phyloP scores from a whole-genome alignment of 2,888 invertebrate genomes.

The Frankliniella intonsa region DNA sequence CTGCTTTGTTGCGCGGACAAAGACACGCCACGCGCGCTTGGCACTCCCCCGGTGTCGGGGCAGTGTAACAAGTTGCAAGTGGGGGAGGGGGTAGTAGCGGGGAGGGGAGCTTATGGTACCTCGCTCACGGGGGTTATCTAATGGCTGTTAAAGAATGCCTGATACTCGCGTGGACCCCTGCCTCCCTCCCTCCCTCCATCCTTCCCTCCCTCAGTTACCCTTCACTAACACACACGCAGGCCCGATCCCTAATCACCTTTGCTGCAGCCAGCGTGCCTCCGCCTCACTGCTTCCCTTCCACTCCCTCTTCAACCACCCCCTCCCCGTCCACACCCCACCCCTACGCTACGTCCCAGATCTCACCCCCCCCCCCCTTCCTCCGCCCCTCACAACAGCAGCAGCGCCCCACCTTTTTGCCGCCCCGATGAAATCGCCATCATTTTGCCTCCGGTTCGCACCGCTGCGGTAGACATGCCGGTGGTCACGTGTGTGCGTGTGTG shows the following conservation, averaged over 20 bases:
- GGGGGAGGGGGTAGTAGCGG: too few species aligned
- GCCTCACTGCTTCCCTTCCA: neutral
- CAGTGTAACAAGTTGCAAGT: too few species aligned
- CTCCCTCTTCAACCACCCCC: neutral
- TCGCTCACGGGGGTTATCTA: too few species aligned
- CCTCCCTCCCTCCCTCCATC: neutral
- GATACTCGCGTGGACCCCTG: neutral
- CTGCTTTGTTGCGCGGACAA: neutral
- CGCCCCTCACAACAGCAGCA: neutral
- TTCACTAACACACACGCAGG: too few species aligned
- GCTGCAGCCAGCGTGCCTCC: too few species aligned
- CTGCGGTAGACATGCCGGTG: too few species aligned
- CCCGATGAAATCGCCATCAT: too few species aligned
- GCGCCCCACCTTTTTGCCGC: neutral
- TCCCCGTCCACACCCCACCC: neutral
- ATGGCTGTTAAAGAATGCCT: too few species aligned
- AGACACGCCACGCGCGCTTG: neutral
- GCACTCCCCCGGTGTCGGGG: too few species aligned
- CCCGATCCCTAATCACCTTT: too few species aligned
- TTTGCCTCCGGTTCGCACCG: too few species aligned
- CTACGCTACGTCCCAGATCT: neutral
- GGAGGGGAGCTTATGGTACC: too few species aligned
- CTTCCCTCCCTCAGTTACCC: neutral
- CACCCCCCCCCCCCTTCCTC: neutral
- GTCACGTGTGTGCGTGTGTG: neutral